Conservation (phyloP, 1,140 invertebrate genomes). For the Musca vetustissima region DNA sequence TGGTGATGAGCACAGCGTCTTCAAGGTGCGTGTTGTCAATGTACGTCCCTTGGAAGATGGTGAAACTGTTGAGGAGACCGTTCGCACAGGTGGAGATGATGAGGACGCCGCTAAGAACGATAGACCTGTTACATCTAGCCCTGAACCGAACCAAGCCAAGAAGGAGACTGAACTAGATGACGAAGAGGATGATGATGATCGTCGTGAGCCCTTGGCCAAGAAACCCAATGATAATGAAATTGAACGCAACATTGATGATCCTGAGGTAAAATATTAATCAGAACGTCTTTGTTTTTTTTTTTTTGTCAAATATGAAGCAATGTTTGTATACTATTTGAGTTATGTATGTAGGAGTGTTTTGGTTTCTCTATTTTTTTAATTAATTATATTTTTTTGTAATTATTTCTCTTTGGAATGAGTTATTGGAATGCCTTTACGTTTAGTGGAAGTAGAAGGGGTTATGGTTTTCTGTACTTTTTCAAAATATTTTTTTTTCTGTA, state of each 20-base stretch:
- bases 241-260: constrained; percentile 27
- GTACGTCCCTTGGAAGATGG: constrained; percentile 48
- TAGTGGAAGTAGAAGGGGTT: no score
- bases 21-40: constrained; percentile 51
- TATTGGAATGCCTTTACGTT: no score
- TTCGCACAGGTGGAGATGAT: constrained; percentile 17
- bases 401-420: no score
- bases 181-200: constrained; percentile 21
- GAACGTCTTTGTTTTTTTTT: no score
- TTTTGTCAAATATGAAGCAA: no score
- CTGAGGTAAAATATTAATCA: constrained; percentile 31
- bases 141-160: constrained; percentile 15
- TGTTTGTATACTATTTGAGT: no score
- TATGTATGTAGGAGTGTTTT: no score
- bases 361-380: no score
- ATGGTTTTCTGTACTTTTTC: no score
- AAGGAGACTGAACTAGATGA: neutral
- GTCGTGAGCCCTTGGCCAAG: constrained; percentile 26
- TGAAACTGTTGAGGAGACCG: constrained; percentile 41
- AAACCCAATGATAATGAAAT: constrained; percentile 31
- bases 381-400: no score
- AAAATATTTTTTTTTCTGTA: no score
- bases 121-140: neutral
- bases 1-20: constrained; percentile 43
- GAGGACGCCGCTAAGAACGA: neutral